A percentile compares a stretch with the other conserved stretches of the same genome.
Conservation (phyloP, 2,113 vertebrate species). For the Fregetta grallaria region DNA sequence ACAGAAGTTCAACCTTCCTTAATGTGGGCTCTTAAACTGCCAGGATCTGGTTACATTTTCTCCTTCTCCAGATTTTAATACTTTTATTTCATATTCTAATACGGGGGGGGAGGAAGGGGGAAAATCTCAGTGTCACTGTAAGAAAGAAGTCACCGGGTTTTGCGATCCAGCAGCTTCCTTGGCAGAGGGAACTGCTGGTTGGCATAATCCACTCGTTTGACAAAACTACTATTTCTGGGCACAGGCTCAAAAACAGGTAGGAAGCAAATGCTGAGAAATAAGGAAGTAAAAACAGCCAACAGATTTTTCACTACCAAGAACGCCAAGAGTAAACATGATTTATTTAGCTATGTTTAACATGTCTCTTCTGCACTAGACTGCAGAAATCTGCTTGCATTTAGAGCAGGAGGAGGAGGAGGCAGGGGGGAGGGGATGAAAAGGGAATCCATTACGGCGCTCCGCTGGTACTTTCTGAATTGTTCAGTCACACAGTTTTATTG, state of each 20-base stretch:
- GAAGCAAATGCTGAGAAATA: constrained; percentile 85
- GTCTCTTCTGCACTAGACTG: constrained; percentile 66
- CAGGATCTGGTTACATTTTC: constrained; percentile 9
- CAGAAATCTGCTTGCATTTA: constrained; percentile 72
- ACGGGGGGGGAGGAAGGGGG: neutral
- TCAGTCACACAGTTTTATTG: constrained; percentile 60
- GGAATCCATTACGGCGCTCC: constrained; percentile 27
- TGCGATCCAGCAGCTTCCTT: constrained; percentile 80
- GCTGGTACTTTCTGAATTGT: constrained; percentile 52
- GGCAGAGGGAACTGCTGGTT: constrained; percentile 78
- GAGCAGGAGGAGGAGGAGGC: constrained; percentile 27
- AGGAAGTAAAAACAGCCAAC: constrained; percentile 84
- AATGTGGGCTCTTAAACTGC: neutral
- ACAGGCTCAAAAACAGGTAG: constrained; percentile 88
- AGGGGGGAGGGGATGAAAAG: constrained; percentile 9
- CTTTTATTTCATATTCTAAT: constrained; percentile 59
- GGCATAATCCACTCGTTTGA: constrained; percentile 80
- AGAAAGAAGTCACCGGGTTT: constrained; percentile 76
- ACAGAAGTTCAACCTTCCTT: constrained; percentile 34
- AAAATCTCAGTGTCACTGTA: constrained; percentile 67
- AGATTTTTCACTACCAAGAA: constrained; percentile 77
- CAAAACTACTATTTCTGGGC: constrained; percentile 89
- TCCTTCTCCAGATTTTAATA: constrained; percentile 46
- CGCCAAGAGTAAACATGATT: constrained; percentile 84
- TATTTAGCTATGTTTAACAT: constrained; percentile 79